Evolutionary conservation across 2,113 vertebrate genomes (phyloP).

Genomic region (Megaceryle maxima): DNA sequence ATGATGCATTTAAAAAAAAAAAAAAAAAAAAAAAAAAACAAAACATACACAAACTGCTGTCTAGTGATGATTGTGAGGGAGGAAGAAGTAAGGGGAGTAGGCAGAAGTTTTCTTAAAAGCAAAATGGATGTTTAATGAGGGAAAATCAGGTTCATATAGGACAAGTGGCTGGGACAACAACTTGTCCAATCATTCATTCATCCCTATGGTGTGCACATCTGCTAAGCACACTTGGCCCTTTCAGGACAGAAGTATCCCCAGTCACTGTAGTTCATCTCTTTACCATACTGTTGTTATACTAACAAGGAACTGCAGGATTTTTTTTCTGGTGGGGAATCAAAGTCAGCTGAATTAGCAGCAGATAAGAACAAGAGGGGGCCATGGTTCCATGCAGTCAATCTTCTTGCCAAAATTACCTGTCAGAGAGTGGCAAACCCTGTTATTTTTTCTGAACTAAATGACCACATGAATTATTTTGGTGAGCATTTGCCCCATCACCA

Average conservation of each 20-base stretch:
- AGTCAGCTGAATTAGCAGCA: not conserved
- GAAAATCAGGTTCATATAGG: not conserved
- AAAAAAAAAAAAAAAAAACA: no score
- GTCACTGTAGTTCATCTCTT: not conserved
- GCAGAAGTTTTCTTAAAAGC: not conserved
- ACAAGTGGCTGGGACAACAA: not conserved
- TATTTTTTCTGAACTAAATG: not conserved
- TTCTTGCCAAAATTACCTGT: not conserved
- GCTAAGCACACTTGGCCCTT: not conserved
- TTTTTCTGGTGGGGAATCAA: not conserved
- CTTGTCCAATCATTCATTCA: not conserved
- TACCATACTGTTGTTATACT: not conserved
- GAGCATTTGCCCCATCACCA: not conserved
- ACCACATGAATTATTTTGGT: not conserved
- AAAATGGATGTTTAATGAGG: not conserved
- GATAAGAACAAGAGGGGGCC: not conserved
- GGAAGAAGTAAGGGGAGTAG: not conserved
- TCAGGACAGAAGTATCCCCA: not conserved
- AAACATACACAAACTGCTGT: not conserved
- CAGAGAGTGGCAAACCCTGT: not conserved
- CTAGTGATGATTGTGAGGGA: not conserved
- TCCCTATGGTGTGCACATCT: not conserved
- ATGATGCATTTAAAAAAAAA: not conserved
- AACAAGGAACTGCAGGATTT: not conserved
- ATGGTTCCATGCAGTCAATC: not conserved